Evolutionary conservation across 2,113 vertebrate genomes (phyloP).

Genomic region (Ailuropoda melanoleuca): DNA sequence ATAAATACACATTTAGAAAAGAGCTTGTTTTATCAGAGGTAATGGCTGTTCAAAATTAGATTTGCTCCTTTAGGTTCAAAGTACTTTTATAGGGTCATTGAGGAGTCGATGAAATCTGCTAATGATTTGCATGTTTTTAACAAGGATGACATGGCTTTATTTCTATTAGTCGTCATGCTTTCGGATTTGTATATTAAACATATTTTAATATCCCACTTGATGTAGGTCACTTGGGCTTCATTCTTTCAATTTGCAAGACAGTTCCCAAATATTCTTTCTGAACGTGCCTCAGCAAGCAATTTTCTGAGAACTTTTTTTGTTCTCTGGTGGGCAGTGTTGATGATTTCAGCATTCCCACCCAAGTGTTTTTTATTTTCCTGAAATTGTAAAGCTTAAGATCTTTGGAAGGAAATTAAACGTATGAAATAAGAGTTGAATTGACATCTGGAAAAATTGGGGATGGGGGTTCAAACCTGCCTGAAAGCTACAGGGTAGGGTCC

Average conservation of each 20-base stretch:
- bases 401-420: not conserved
- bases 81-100: slow-evolving; percentile 4
- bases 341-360: not conserved
- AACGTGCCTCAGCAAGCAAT: not conserved
- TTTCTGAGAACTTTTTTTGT: not conserved
- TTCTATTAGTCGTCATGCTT: slow-evolving; percentile 45
- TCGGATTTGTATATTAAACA: slow-evolving; percentile 48
- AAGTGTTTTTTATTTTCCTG: not conserved
- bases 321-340: not conserved
- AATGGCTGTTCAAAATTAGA: slow-evolving; percentile 49
- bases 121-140: slow-evolving; percentile 55
- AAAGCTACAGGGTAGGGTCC: not conserved
- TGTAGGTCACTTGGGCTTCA: slow-evolving; percentile 20
- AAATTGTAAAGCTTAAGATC: not conserved
- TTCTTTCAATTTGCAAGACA: slow-evolving; percentile 5
- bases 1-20: slow-evolving; percentile 17
- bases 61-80: slow-evolving; percentile 43
- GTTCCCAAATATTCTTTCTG: slow-evolving; percentile 33
- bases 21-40: not conserved
- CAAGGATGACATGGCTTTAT: slow-evolving; percentile 18
- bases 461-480: not conserved
- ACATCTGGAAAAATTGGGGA: not conserved
- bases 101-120: slow-evolving; percentile 55
- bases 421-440: not conserved
- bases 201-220: slow-evolving; percentile 41